phyloP scores from a whole-genome alignment of 2,797 vertebrate species.

The Sebastes minor region DNA sequence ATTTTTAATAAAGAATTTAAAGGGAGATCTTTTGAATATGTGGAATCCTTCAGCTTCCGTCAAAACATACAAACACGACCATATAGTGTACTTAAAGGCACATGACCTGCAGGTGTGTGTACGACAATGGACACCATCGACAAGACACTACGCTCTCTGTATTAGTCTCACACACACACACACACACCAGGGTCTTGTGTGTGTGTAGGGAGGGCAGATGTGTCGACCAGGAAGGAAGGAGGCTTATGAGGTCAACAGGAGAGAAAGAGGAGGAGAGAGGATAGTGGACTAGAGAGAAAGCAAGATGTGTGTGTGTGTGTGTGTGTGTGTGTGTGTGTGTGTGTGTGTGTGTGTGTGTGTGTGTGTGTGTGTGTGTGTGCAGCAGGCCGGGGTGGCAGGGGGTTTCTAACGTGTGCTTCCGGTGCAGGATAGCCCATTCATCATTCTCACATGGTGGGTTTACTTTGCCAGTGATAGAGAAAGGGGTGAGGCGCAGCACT shows the following conservation, averaged over 20 bases:
- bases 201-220: constrained; percentile 55
- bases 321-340: constrained; percentile 20
- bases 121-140: constrained; percentile 40
- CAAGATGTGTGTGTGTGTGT: constrained; percentile 25
- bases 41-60: neutral
- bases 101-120: constrained; percentile 61
- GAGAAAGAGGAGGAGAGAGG: constrained; percentile 47
- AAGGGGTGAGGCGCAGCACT: constrained; percentile 70
- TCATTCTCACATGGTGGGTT: constrained; percentile 82
- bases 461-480: constrained; percentile 80
- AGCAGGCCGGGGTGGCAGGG: constrained; percentile 56
- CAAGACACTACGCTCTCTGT: constrained; percentile 52
- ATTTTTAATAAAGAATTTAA: constrained; percentile 32
- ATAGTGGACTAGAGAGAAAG: constrained; percentile 50
- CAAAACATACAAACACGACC: constrained; percentile 5
- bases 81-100: constrained; percentile 22
- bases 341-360: constrained; percentile 32
- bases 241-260: constrained; percentile 66
- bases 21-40: constrained; percentile 1
- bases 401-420: constrained; percentile 76
- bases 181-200: constrained; percentile 6
- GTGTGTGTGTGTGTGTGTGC: neutral
- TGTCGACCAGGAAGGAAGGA: constrained; percentile 71
- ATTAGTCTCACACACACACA: neutral
- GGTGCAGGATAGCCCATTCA: constrained; percentile 79